Percentiles rank a stretch among this genome's conserved stretches.
phyloP scores from a whole-genome alignment of 2,797 vertebrate genomes.

The Staurois parvus region DNA sequence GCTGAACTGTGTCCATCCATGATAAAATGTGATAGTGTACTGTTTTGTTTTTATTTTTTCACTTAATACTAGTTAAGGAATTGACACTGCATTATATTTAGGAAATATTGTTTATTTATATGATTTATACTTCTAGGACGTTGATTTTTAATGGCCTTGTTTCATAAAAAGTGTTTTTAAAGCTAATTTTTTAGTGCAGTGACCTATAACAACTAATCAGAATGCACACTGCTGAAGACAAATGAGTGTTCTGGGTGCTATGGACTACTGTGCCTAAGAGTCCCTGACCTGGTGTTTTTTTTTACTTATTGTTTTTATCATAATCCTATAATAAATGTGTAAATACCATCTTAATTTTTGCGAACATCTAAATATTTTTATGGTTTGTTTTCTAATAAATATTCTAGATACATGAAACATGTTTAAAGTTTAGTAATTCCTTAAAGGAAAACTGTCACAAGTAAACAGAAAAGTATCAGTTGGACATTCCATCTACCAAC shows the following conservation, averaged over 20 bases:
- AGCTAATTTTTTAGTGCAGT: background rate
- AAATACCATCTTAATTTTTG: too few relatives aligned
- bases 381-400: too few relatives aligned
- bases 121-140: background rate
- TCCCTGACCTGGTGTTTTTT: too few relatives aligned
- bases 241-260: too few relatives aligned
- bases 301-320: too few relatives aligned
- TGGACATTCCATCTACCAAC: too few relatives aligned
- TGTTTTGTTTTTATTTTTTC: slow-evolving; percentile 47
- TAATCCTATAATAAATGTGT: too few relatives aligned
- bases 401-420: too few relatives aligned
- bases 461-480: too few relatives aligned
- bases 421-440: too few relatives aligned
- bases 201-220: background rate
- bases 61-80: slow-evolving; percentile 25
- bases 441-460: too few relatives aligned
- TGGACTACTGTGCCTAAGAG: background rate
- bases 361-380: too few relatives aligned
- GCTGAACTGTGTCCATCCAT: slow-evolving; percentile 56
- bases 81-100: slow-evolving; percentile 17
- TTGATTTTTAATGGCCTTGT: background rate
- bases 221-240: background rate
- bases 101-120: slow-evolving; percentile 37
- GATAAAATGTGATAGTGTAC: slow-evolving; percentile 50
- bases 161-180: background rate